Percentiles rank a stretch among this genome's conserved stretches.
These are phyloP conservation scores for Drosophila bocqueti DNA, from an alignment of 1,140 invertebrate genomes.

Conservation along the genomic window DNA sequence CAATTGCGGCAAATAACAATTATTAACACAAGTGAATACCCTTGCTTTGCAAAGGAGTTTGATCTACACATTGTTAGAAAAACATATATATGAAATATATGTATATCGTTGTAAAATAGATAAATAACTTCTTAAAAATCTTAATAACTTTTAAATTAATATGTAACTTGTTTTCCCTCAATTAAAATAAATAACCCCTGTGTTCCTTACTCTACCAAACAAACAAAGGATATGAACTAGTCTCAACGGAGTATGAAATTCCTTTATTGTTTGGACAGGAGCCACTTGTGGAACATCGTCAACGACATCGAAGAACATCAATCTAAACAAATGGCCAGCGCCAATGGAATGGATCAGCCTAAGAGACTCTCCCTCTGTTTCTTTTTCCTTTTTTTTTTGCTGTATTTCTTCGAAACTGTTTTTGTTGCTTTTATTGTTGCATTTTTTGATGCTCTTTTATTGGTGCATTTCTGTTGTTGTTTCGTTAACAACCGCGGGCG, in stretches of 20 bases:
- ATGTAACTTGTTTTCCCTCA: background rate
- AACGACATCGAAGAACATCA: slow-evolving; percentile 34
- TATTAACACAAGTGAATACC: slow-evolving; percentile 56
- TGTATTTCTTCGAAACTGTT: background rate
- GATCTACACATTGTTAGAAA: background rate
- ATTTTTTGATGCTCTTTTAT: background rate
- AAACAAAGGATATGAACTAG: slow-evolving; percentile 1
- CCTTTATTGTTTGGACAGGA: slow-evolving; percentile 14
- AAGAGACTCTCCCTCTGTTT: slow-evolving; percentile 11
- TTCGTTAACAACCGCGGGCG: slow-evolving; percentile 41
- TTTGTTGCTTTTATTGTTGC: background rate
- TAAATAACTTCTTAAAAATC: no score
- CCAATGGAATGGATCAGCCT: slow-evolving; percentile 23
- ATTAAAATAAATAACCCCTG: background rate
- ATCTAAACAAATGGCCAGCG: slow-evolving; percentile 33
- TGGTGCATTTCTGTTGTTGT: slow-evolving; percentile 7
- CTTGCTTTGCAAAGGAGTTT: slow-evolving; percentile 1
- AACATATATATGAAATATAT: background rate
- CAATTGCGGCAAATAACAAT: slow-evolving; percentile 65
- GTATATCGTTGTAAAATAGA: background rate
- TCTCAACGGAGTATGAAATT: background rate
- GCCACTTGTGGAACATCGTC: slow-evolving; percentile 24
- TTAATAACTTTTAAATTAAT: no score
- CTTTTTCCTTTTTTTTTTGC: background rate
- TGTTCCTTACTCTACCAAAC: background rate